Percentiles rank a stretch among this genome's conserved stretches.
phyloP scores from a whole-genome alignment of 2,113 vertebrate species.

The Cyanoramphus novaezelandiae region DNA sequence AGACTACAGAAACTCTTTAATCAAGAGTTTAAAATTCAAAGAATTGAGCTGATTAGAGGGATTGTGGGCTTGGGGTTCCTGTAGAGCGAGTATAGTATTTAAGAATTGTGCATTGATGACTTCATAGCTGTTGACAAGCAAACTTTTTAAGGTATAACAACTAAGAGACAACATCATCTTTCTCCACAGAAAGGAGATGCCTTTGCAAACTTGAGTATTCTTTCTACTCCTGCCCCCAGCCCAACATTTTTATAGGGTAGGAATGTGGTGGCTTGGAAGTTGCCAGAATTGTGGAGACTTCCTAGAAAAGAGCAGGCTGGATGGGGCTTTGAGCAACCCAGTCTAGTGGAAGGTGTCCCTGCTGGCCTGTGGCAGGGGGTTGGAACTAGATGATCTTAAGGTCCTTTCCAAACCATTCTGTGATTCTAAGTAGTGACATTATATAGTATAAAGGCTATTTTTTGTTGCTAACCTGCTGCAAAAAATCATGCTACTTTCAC shows the following conservation, averaged over 20 bases:
- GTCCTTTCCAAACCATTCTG: background rate
- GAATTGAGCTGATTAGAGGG: background rate
- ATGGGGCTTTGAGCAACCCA: background rate
- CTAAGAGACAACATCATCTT: background rate
- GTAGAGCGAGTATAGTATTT: background rate
- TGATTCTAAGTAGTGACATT: background rate
- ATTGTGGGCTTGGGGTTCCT: background rate
- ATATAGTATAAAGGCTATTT: background rate
- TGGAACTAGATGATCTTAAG: background rate
- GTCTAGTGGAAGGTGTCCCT: background rate
- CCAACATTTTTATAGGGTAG: background rate
- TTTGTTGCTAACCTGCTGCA: background rate
- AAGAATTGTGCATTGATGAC: background rate
- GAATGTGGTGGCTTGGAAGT: background rate
- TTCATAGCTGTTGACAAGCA: background rate
- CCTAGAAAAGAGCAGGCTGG: background rate
- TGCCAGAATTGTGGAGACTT: background rate
- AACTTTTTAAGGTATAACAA: background rate
- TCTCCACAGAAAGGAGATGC: background rate
- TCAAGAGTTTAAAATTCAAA: background rate
- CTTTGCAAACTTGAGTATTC: background rate
- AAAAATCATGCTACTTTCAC: background rate
- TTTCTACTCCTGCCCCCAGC: background rate
- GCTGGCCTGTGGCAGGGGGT: background rate
- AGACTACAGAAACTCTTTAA: background rate